Conservation (phyloP, 2,113 vertebrate genomes). For the Mellivora capensis region DNA sequence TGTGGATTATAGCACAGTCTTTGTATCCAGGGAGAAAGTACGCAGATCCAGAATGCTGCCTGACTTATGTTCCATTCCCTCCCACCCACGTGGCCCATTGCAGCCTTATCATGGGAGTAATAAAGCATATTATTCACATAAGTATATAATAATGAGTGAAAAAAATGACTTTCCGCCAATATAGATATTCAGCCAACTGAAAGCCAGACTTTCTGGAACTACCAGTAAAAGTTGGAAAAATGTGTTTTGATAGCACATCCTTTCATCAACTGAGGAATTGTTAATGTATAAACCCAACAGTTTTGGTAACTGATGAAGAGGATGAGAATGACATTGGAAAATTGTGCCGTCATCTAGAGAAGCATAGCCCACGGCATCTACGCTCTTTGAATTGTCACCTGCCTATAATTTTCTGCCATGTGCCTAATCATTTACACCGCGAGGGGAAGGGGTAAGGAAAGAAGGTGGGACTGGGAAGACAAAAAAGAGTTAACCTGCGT, state of each 20-base stretch:
- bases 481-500: not conserved
- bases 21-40: not conserved
- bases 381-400: not conserved
- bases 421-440: constrained; percentile 26
- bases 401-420: not conserved
- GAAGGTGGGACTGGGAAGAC: not conserved
- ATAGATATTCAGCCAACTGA: constrained; percentile 20
- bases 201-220: not conserved
- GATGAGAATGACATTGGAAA: constrained; percentile 1
- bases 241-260: not conserved
- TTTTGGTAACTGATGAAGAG: constrained; percentile 20
- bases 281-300: constrained; percentile 20
- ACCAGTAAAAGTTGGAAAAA: constrained; percentile 12
- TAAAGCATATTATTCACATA: constrained; percentile 25
- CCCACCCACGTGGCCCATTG: not conserved
- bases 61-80: not conserved
- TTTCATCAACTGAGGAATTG: constrained; percentile 49
- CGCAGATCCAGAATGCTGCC: not conserved
- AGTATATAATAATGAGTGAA: constrained; percentile 12
- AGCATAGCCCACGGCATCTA: not conserved
- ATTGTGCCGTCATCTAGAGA: constrained; percentile 19
- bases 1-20: not conserved
- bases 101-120: not conserved
- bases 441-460: not conserved
- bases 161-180: constrained; percentile 28